A percentile compares a stretch with the other conserved stretches of the same genome.
phyloP scores from a whole-genome alignment of 2,888 invertebrate species.

The Monoplex corrugatus region DNA sequence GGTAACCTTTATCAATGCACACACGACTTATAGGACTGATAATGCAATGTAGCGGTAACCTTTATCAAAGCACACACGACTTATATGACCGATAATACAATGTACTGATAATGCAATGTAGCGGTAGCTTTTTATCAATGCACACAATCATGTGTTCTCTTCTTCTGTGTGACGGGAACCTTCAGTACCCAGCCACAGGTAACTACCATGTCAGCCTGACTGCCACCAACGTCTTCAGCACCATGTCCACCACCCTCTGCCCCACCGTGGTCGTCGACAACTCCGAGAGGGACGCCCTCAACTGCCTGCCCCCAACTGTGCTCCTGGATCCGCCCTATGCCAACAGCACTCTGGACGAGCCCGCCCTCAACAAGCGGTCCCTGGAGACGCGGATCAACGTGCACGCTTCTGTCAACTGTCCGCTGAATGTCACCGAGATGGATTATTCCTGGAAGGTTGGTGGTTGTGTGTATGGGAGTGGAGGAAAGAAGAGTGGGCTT shows the following conservation, averaged over 20 bases:
- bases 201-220: slow-evolving; percentile 67
- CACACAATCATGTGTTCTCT: no score
- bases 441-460: slow-evolving; percentile 71
- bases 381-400: slow-evolving; percentile 66
- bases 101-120: background rate
- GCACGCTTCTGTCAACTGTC: slow-evolving; percentile 59
- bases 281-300: background rate
- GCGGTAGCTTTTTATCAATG: background rate
- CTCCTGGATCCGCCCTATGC: slow-evolving; percentile 26
- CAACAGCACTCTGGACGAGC: slow-evolving; percentile 17
- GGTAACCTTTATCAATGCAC: no score
- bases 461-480: background rate
- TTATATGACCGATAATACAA: background rate
- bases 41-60: no score
- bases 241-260: slow-evolving; percentile 69
- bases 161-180: background rate
- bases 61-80: no score
- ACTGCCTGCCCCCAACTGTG: slow-evolving; percentile 54
- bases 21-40: no score
- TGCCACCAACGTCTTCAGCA: slow-evolving; percentile 72
- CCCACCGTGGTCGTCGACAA: slow-evolving; percentile 70
- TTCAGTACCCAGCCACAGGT: slow-evolving; percentile 64
- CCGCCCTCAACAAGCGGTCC: slow-evolving; percentile 65
- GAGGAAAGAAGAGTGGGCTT: no score
- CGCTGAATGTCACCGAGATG: slow-evolving; percentile 51